A percentile compares a stretch with the other conserved stretches of the same genome.
These are phyloP conservation scores for Solea solea DNA, from an alignment of 2,113 vertebrate genomes.

Conservation along the genomic window DNA sequence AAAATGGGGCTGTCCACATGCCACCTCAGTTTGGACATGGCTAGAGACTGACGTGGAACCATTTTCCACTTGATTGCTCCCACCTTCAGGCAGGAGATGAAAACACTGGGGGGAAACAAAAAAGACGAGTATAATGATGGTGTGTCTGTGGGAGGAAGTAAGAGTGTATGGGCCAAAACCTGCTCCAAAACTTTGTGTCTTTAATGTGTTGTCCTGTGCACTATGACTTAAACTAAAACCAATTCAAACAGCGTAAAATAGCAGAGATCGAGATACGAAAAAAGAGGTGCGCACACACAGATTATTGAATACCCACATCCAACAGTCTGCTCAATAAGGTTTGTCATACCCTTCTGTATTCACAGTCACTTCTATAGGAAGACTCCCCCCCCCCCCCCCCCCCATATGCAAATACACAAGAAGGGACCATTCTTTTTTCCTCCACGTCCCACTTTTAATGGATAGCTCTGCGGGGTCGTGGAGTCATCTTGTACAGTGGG, in stretches of 20 bases:
- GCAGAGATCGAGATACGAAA: neutral
- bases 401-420: constrained; percentile 65
- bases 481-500: constrained; percentile 59
- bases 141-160: constrained; percentile 8
- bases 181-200: constrained; percentile 13
- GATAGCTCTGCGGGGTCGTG: constrained; percentile 56
- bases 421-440: constrained; percentile 26
- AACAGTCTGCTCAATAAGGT: constrained; percentile 50
- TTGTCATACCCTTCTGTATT: constrained; percentile 43
- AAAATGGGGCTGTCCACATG: constrained; percentile 69
- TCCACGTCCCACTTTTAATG: constrained; percentile 45
- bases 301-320: constrained; percentile 51
- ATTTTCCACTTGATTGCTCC: constrained; percentile 73
- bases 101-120: constrained; percentile 2
- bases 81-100: constrained; percentile 49
- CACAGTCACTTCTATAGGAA: constrained; percentile 50
- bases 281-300: neutral
- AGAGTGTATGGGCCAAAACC: constrained; percentile 8
- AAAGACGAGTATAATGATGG: constrained; percentile 7
- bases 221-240: neutral
- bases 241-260: neutral
- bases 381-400: constrained; percentile 53
- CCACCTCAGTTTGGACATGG: constrained; percentile 70
- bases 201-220: neutral
- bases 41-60: constrained; percentile 69